Conservation (phyloP, 2,113 vertebrate species). For the Saimiri boliviensis region DNA sequence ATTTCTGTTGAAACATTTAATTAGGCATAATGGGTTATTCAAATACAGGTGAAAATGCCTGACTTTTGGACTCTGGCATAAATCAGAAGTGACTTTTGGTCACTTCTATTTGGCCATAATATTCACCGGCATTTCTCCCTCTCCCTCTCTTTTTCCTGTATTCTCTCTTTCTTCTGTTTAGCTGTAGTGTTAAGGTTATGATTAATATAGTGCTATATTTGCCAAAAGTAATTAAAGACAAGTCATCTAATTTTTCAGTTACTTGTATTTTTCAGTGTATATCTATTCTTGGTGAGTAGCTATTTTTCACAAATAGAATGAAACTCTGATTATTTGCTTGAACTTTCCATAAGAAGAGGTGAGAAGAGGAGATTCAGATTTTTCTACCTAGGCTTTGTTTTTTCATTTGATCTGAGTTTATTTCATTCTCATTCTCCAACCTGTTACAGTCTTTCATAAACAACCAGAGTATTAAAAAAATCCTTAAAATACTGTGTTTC, state of each 20-base stretch:
- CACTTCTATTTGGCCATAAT: neutral
- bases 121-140: neutral
- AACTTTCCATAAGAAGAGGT: slow-evolving; percentile 1
- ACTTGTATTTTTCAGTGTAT: neutral
- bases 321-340: neutral
- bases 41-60: neutral
- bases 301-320: neutral
- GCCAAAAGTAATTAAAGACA: neutral
- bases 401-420: slow-evolving; percentile 23
- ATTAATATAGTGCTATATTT: neutral
- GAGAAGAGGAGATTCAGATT: neutral
- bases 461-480: neutral
- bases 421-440: neutral
- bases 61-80: neutral
- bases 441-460: neutral
- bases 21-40: neutral
- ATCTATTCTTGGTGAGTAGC: neutral
- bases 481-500: neutral
- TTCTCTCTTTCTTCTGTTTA: neutral
- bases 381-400: neutral
- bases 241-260: neutral
- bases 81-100: neutral
- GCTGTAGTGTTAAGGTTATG: neutral
- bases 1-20: neutral
- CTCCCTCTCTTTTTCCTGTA: neutral